Evolutionary conservation across 2,888 invertebrate species (phyloP).

Genomic region (Plebejus melissa): DNA sequence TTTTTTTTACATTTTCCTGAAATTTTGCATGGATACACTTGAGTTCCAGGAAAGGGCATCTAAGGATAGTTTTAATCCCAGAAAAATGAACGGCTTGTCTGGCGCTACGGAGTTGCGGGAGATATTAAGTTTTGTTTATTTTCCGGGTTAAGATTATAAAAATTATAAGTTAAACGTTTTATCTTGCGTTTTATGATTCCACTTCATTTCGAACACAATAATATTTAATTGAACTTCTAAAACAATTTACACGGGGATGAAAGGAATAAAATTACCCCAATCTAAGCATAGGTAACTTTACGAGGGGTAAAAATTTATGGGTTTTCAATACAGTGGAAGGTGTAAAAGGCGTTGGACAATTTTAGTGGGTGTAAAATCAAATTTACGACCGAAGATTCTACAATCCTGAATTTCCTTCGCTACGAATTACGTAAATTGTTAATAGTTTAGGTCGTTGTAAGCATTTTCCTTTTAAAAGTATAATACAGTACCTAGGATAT

Average conservation of each 20-base stretch:
- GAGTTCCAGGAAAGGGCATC: too few relatives aligned
- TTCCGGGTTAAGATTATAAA: too few relatives aligned
- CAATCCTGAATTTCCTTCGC: neutral
- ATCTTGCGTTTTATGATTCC: neutral
- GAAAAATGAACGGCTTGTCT: too few relatives aligned
- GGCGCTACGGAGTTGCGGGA: too few relatives aligned
- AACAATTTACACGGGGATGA: slow-evolving; percentile 21
- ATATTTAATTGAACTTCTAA: neutral
- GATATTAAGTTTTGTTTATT: too few relatives aligned
- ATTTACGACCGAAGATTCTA: slow-evolving; percentile 38
- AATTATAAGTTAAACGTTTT: too few relatives aligned
- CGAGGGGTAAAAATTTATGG: slow-evolving; percentile 36
- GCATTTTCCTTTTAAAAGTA: too few relatives aligned
- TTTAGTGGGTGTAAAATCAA: slow-evolving; percentile 50
- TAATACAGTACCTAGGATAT: too few relatives aligned
- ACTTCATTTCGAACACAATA: neutral
- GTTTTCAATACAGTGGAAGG: slow-evolving; percentile 36
- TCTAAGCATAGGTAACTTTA: slow-evolving; percentile 35
- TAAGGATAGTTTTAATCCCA: too few relatives aligned
- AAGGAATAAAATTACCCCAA: slow-evolving; percentile 33
- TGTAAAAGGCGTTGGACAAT: slow-evolving; percentile 34
- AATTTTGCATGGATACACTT: too few relatives aligned
- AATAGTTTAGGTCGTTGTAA: neutral
- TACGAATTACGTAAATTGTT: slow-evolving; percentile 6
- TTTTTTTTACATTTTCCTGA: too few relatives aligned